Evolutionary conservation across 2,797 vertebrate genomes (phyloP).

Genomic region (Ciconia nigra): DNA sequence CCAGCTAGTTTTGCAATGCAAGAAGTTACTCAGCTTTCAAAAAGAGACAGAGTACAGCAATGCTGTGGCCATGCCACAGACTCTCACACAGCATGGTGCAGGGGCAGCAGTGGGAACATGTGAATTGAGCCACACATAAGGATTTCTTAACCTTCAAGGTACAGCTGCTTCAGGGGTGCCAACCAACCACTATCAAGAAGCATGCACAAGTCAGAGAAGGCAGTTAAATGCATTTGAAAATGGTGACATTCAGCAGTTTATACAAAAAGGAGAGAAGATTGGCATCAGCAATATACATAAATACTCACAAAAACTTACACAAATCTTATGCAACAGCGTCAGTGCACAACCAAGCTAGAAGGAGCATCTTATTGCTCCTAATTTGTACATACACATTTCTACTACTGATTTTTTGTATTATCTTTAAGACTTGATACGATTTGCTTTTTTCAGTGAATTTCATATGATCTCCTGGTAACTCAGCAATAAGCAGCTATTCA

Average conservation of each 20-base stretch:
- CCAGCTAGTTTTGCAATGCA: neutral
- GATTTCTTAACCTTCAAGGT: neutral
- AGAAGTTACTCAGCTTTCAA: neutral
- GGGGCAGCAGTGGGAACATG: neutral
- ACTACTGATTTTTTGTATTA: neutral
- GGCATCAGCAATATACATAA: neutral
- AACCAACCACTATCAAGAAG: neutral
- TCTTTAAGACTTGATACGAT: neutral
- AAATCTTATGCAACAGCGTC: neutral
- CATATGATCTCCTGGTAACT: neutral
- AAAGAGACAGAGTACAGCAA: neutral
- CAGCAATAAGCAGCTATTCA: neutral
- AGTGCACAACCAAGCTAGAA: neutral
- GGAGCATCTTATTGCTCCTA: neutral
- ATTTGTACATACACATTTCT: neutral
- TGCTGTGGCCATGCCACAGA: neutral
- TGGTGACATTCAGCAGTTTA: neutral
- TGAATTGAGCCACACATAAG: neutral
- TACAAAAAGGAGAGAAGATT: neutral
- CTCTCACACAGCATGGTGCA: rapidly evolving
- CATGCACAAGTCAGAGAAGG: neutral
- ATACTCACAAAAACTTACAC: neutral
- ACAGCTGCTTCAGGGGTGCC: neutral
- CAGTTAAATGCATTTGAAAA: neutral
- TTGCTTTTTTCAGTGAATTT: neutral